phyloP scores from a whole-genome alignment of 1,140 invertebrate genomes.

The Oncopodura yosiiana region DNA sequence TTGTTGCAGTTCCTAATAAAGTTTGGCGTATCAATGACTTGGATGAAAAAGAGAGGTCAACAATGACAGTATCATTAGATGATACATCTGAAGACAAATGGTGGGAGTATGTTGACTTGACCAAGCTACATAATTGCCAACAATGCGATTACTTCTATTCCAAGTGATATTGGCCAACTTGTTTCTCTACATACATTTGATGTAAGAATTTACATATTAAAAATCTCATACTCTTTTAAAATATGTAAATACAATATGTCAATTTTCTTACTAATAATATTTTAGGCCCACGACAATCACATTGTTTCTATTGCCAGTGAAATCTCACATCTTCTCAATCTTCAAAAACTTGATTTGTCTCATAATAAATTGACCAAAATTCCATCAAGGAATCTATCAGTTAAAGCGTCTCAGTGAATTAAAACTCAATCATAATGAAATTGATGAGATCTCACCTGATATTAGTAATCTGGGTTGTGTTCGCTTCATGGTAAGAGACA shows the following conservation, averaged over 20 bases:
- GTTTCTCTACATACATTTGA: slow-evolving; percentile 43
- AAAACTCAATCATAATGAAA: slow-evolving; percentile 42
- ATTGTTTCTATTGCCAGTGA: slow-evolving; percentile 24
- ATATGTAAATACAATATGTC: not conserved
- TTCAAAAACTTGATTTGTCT: slow-evolving; percentile 41
- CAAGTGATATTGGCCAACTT: slow-evolving; percentile 42
- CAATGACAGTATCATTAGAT: slow-evolving; percentile 42
- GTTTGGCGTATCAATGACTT: slow-evolving; percentile 47
- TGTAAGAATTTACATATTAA: slow-evolving; percentile 39
- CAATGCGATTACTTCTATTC: slow-evolving; percentile 42
- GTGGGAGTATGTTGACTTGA: slow-evolving; percentile 49
- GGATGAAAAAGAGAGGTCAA: slow-evolving; percentile 42
- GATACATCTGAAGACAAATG: slow-evolving; percentile 43
- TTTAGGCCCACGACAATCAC: slow-evolving; percentile 34
- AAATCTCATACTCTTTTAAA: not conserved
- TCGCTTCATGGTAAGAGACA: slow-evolving; percentile 41
- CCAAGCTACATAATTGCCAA: slow-evolving; percentile 46
- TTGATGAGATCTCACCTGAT: slow-evolving; percentile 38
- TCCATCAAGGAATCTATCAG: slow-evolving; percentile 36
- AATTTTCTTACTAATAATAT: not conserved
- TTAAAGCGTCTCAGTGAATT: slow-evolving; percentile 38
- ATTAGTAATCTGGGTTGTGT: slow-evolving; percentile 41
- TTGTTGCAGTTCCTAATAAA: slow-evolving; percentile 42
- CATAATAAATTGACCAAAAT: slow-evolving; percentile 43
- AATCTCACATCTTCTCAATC: slow-evolving; percentile 19